phyloP scores from a whole-genome alignment of 1,140 invertebrate species.

The Bacillus rossius region DNA sequence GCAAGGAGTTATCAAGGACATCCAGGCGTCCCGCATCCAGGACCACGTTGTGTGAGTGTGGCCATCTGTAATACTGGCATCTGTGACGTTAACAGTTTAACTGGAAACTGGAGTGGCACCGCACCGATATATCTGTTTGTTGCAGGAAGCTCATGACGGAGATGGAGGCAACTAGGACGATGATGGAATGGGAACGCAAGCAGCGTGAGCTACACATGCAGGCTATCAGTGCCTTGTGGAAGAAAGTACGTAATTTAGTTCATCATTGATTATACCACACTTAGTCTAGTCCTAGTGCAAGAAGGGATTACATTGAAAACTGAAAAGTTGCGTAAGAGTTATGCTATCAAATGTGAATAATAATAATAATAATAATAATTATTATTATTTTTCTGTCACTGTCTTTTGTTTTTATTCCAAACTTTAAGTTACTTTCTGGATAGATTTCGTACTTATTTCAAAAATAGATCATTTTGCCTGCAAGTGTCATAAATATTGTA shows the following conservation, averaged over 20 bases:
- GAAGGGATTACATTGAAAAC: too few relatives aligned
- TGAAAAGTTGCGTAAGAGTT: too few relatives aligned
- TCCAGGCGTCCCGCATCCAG: slow-evolving; percentile 72
- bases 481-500: too few relatives aligned
- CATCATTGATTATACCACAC: too few relatives aligned
- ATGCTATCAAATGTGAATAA: too few relatives aligned
- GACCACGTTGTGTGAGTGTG: slow-evolving; percentile 77
- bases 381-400: too few relatives aligned
- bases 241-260: slow-evolving; percentile 86
- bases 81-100: background rate
- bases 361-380: too few relatives aligned
- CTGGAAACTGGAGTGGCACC: background rate
- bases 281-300: too few relatives aligned
- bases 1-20: slow-evolving; percentile 63
- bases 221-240: slow-evolving; percentile 84
- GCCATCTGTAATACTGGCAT: background rate
- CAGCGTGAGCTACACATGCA: slow-evolving; percentile 84
- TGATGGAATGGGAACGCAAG: slow-evolving; percentile 78
- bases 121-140: slow-evolving; percentile 11
- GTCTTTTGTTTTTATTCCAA: too few relatives aligned
- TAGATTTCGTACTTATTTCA: too few relatives aligned
- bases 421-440: too few relatives aligned
- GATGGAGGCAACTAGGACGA: slow-evolving; percentile 74
- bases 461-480: too few relatives aligned
- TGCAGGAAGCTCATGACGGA: slow-evolving; percentile 68